phyloP scores from a whole-genome alignment of 92 coral and sea anemone species.

The Porites rus region DNA sequence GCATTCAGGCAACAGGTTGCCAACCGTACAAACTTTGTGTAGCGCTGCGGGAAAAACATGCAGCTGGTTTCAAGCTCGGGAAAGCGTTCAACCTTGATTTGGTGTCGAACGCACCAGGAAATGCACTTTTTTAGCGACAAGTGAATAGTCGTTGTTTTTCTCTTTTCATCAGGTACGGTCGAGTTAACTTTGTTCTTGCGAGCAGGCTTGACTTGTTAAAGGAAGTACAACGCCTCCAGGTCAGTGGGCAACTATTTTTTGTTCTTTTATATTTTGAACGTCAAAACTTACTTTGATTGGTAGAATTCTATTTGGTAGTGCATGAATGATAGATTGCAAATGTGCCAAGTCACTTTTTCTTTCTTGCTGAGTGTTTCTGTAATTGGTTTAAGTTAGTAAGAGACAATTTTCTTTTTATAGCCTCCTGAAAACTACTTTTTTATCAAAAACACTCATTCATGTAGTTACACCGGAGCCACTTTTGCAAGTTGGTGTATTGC shows the following conservation, averaged over 20 bases:
- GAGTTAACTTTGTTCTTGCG: constrained; percentile 95
- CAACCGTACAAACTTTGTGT: not conserved
- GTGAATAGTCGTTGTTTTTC: not conserved
- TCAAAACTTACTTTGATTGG: not conserved
- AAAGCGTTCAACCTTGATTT: not conserved
- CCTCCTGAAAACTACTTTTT: too few relatives aligned
- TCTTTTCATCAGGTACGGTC: constrained; percentile 79
- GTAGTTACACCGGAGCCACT: too few relatives aligned
- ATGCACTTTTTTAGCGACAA: too few relatives aligned
- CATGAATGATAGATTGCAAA: not conserved
- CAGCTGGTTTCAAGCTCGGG: not conserved
- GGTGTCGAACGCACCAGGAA: too few relatives aligned
- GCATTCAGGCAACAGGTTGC: too few relatives aligned
- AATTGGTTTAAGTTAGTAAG: too few relatives aligned
- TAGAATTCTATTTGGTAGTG: too few relatives aligned
- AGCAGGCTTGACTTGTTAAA: constrained; percentile 89
- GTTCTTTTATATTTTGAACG: not conserved
- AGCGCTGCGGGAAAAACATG: not conserved
- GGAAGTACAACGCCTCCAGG: constrained; percentile 98
- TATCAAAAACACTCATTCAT: too few relatives aligned
- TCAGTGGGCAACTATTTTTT: not conserved
- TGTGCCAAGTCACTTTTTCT: not conserved
- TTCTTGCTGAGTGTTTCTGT: too few relatives aligned
- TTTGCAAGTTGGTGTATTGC: too few relatives aligned
- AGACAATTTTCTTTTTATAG: too few relatives aligned